These are phyloP conservation scores for Pseudotriccus pelzelni DNA, from an alignment of 2,797 vertebrate genomes.

Conservation along the genomic window DNA sequence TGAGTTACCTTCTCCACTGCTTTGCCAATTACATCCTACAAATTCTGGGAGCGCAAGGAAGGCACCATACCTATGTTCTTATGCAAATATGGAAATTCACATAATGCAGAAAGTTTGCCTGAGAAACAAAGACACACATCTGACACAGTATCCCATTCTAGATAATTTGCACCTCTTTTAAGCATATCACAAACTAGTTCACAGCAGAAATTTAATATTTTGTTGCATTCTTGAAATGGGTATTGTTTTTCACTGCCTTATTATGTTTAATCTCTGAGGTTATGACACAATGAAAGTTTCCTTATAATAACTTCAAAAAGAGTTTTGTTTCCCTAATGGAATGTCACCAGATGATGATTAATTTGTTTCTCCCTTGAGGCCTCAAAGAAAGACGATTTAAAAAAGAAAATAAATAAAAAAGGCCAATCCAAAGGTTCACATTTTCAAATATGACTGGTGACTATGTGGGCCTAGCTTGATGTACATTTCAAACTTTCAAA, in stretches of 20 bases:
- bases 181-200: background rate
- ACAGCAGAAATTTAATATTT: background rate
- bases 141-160: background rate
- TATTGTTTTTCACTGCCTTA: conserved; percentile 10
- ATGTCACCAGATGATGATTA: conserved; percentile 23
- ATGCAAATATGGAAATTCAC: background rate
- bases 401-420: conserved; percentile 15
- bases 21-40: background rate
- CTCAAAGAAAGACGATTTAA: conserved; percentile 13
- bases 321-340: conserved; percentile 34
- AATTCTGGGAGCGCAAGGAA: background rate
- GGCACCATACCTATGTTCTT: background rate
- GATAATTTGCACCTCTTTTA: background rate
- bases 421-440: background rate
- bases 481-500: background rate
- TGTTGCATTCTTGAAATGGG: background rate
- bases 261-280: background rate
- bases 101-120: background rate
- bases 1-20: background rate
- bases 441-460: background rate
- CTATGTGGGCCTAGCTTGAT: background rate
- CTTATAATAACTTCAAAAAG: conserved; percentile 35
- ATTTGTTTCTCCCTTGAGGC: conserved; percentile 25
- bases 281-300: conserved; percentile 23
- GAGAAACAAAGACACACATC: background rate